phyloP scores from a whole-genome alignment of 2,888 invertebrate genomes.

The Aleiodes leptofemur region DNA sequence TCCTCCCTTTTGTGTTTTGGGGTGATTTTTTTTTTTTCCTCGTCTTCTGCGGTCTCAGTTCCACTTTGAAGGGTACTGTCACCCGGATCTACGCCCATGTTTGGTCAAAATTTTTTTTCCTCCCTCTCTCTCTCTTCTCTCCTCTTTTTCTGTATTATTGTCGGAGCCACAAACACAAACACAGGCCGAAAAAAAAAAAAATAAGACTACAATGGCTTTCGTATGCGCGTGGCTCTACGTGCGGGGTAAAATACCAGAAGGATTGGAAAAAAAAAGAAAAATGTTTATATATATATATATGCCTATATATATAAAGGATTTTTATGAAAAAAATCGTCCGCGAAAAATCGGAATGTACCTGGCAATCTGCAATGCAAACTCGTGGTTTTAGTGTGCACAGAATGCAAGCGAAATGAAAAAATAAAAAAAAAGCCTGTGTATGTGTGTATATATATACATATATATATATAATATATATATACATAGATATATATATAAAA shows the following conservation, averaged over 20 bases:
- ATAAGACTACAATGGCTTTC: slow-evolving; percentile 26
- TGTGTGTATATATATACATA: slow-evolving; percentile 15
- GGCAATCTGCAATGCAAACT: slow-evolving; percentile 70
- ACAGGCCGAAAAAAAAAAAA: slow-evolving; percentile 34
- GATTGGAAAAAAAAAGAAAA: slow-evolving; percentile 33
- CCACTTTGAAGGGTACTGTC: slow-evolving; percentile 35
- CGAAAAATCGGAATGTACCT: slow-evolving; percentile 64
- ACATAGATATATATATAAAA: background rate
- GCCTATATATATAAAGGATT: slow-evolving; percentile 37
- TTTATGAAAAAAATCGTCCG: slow-evolving; percentile 55
- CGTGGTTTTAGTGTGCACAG: slow-evolving; percentile 55
- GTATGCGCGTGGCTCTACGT: too few relatives aligned
- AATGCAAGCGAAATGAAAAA: slow-evolving; percentile 38
- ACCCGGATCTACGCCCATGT: slow-evolving; percentile 27
- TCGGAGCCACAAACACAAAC: background rate
- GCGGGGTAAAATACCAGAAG: slow-evolving; percentile 1
- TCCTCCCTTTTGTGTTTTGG: background rate
- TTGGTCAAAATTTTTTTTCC: slow-evolving; percentile 15
- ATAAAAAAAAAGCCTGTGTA: slow-evolving; percentile 20
- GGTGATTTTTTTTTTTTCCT: background rate
- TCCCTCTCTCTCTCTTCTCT: background rate
- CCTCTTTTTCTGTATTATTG: slow-evolving; percentile 20
- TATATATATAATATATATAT: too few relatives aligned
- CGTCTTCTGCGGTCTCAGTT: slow-evolving; percentile 22
- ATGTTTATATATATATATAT: slow-evolving; percentile 31